These are phyloP conservation scores for Corvus moneduloides DNA, from an alignment of 2,113 vertebrate genomes.

Conservation along the genomic window DNA sequence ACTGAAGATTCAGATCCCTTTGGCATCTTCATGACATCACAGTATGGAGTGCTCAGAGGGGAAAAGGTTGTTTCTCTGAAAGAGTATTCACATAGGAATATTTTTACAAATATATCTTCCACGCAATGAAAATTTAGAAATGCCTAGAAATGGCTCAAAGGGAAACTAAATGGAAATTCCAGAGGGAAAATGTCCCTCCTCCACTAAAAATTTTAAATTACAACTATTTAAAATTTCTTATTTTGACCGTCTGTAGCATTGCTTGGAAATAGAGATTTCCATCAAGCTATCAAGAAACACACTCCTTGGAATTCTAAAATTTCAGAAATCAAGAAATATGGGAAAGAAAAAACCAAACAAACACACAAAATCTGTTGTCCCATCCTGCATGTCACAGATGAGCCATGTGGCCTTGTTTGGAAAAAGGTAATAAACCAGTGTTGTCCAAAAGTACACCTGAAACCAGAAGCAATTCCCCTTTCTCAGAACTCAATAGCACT, in stretches of 20 bases:
- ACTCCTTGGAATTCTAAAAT: not conserved
- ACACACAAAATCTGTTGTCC: not conserved
- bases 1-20: not conserved
- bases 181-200: not conserved
- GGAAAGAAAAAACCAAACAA: not conserved
- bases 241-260: accelerated
- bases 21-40: not conserved
- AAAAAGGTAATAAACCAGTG: not conserved
- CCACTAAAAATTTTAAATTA: not conserved
- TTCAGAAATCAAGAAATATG: not conserved
- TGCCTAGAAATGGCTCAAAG: not conserved
- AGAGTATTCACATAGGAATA: not conserved
- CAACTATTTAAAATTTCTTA: not conserved
- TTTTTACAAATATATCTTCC: not conserved
- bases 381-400: not conserved
- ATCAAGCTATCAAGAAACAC: not conserved
- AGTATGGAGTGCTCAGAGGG: not conserved
- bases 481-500: not conserved
- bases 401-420: not conserved
- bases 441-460: not conserved
- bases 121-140: not conserved
- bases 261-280: not conserved
- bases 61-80: not conserved
- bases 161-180: not conserved
- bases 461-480: not conserved